Evolutionary conservation across 2,797 vertebrate species (phyloP).

Genomic region (Nasua narica): DNA sequence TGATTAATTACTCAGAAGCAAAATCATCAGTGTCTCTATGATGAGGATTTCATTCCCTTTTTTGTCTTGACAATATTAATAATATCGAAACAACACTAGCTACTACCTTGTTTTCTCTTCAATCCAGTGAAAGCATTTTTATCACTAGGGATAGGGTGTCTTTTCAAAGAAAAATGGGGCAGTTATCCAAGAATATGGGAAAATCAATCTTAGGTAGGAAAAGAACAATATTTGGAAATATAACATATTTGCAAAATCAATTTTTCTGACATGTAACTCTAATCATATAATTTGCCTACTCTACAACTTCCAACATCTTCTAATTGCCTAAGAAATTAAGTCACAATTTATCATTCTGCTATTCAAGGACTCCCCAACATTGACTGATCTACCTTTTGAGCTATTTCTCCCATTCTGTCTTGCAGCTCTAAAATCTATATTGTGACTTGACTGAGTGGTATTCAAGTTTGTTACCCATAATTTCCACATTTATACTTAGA

Average conservation of each 20-base stretch:
- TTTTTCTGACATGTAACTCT: conserved; percentile 38
- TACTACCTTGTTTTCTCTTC: background rate
- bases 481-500: background rate
- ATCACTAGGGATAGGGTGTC: background rate
- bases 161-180: conserved; percentile 40
- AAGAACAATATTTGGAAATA: conserved; percentile 48
- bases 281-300: conserved; percentile 51
- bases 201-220: conserved; percentile 40
- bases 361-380: background rate
- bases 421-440: background rate
- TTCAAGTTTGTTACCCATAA: background rate
- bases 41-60: background rate
- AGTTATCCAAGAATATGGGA: conserved; percentile 29
- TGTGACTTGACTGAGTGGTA: background rate
- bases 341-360: conserved; percentile 33
- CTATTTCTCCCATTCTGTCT: background rate
- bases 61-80: background rate
- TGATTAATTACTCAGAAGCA: background rate
- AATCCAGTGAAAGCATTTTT: background rate
- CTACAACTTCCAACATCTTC: conserved; percentile 27
- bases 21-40: background rate
- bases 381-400: background rate
- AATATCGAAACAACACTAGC: background rate
- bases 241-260: conserved; percentile 52
- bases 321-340: conserved; percentile 58